Percentiles rank a stretch among this genome's conserved stretches.
Conservation (phyloP, 2,797 vertebrate species). For the Amblyopsis hoosieri region DNA sequence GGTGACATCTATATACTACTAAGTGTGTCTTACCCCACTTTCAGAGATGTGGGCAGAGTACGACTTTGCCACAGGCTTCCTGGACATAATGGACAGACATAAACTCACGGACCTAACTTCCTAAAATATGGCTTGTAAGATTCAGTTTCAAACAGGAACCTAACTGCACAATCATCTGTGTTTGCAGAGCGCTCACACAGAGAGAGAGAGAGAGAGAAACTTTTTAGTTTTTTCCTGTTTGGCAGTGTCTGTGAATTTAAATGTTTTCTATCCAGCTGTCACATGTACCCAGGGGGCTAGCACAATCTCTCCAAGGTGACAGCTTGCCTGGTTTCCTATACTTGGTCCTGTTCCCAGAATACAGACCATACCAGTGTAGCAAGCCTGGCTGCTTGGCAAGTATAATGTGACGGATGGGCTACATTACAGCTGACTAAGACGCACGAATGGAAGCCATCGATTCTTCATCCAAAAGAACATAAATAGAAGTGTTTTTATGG, state of each 20-base stretch:
- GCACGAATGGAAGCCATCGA: background rate
- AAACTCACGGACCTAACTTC: constrained; percentile 13
- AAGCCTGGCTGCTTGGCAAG: too few relatives aligned
- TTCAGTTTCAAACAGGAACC: constrained; percentile 18
- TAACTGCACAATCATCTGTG: constrained; percentile 26
- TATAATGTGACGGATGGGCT: background rate
- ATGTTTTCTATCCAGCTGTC: constrained; percentile 5
- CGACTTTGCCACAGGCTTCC: background rate
- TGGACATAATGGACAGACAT: constrained; percentile 33
- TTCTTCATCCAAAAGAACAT: constrained; percentile 3
- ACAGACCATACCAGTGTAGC: constrained; percentile 22
- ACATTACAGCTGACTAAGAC: background rate
- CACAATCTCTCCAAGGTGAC: constrained; percentile 44
- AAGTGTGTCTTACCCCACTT: background rate
- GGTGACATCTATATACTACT: constrained; percentile 6
- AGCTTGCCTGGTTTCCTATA: constrained; percentile 29
- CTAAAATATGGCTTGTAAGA: constrained; percentile 9
- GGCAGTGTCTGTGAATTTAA: constrained; percentile 10
- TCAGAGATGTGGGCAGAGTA: too few relatives aligned
- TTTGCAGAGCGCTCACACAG: constrained; percentile 18
- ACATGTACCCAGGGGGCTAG: constrained; percentile 40
- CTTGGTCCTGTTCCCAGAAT: constrained; percentile 14
- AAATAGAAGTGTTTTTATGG: background rate
- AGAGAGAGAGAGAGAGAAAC: constrained; percentile 1
- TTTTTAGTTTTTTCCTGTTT: constrained; percentile 54